Evolutionary conservation across 2,888 invertebrate species (phyloP).

Genomic region (Cyclophora punctaria): DNA sequence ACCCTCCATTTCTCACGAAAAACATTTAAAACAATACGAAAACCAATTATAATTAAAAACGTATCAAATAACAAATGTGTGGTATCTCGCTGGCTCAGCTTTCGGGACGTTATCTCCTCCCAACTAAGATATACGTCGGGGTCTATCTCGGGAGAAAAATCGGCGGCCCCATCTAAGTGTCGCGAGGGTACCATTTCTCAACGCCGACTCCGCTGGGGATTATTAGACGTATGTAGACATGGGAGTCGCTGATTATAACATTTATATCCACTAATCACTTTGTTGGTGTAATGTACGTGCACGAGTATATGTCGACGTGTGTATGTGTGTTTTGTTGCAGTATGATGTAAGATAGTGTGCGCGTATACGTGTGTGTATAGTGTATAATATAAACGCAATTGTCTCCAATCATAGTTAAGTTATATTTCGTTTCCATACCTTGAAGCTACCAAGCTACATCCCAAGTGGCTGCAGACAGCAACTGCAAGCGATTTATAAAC

Average conservation of each 20-base stretch:
- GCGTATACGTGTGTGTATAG: no score
- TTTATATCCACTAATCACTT: constrained; percentile 15
- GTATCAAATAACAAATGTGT: constrained; percentile 6
- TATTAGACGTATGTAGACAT: constrained; percentile 37
- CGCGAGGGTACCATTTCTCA: constrained; percentile 49
- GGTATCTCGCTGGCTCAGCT: constrained; percentile 32
- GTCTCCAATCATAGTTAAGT: no score
- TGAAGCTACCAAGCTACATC: no score
- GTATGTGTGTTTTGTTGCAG: constrained; percentile 5
- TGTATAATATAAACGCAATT: no score
- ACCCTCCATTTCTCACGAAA: no score
- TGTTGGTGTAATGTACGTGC: not conserved
- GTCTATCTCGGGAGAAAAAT: constrained; percentile 57
- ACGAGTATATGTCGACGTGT: not conserved
- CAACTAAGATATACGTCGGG: constrained; percentile 35
- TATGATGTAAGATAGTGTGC: not conserved
- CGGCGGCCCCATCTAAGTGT: constrained; percentile 40
- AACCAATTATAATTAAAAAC: no score
- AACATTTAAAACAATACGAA: no score
- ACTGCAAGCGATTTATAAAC: no score
- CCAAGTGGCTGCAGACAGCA: no score
- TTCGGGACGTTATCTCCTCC: constrained; percentile 34
- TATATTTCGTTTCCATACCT: no score
- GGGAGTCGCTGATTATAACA: constrained; percentile 27
- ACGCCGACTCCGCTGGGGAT: constrained; percentile 31